phyloP scores from a whole-genome alignment of 2,888 invertebrate genomes.

The Andrena trimmerana region DNA sequence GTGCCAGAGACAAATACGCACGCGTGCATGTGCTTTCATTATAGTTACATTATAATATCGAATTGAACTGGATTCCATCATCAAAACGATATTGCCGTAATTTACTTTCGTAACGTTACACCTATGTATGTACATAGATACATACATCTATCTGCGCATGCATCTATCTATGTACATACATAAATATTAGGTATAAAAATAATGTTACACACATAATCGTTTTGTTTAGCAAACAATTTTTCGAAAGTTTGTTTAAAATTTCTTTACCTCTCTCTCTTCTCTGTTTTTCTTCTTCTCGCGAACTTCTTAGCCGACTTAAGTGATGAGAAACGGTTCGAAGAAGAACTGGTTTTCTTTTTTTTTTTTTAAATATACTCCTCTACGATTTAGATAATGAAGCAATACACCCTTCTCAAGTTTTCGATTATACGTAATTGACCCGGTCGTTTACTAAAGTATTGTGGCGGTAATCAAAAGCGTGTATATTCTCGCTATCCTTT shows the following conservation, averaged over 20 bases:
- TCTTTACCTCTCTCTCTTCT: conserved; percentile 15
- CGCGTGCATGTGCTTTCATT: conserved; percentile 53
- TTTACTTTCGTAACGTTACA: conserved; percentile 58
- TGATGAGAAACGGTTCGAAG: conserved; percentile 21
- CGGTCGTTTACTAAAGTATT: conserved; percentile 31
- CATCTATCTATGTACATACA: conserved; percentile 44
- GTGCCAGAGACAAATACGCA: conserved; percentile 58
- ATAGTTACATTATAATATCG: conserved; percentile 41
- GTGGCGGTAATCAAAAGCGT: conserved; percentile 36
- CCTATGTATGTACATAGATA: conserved; percentile 35
- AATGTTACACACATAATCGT: conserved; percentile 55
- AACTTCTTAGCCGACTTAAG: conserved; percentile 52
- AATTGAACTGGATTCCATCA: conserved; percentile 65
- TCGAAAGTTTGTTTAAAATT: conserved; percentile 51
- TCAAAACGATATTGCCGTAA: conserved; percentile 51
- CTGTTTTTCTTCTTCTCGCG: conserved; percentile 36
- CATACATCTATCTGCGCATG: conserved; percentile 10
- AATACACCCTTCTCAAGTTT: conserved; percentile 33
- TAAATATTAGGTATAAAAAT: conserved; percentile 42
- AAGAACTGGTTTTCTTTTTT: conserved; percentile 22
- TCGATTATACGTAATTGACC: conserved; percentile 22
- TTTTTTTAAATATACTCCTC: conserved; percentile 49
- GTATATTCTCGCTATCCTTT: conserved; percentile 59
- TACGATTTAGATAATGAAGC: conserved; percentile 41
- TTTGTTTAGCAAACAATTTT: conserved; percentile 55